These are phyloP conservation scores for Gambusia yucatana DNA, from an alignment of 2,797 vertebrate genomes.

Conservation along the genomic window DNA sequence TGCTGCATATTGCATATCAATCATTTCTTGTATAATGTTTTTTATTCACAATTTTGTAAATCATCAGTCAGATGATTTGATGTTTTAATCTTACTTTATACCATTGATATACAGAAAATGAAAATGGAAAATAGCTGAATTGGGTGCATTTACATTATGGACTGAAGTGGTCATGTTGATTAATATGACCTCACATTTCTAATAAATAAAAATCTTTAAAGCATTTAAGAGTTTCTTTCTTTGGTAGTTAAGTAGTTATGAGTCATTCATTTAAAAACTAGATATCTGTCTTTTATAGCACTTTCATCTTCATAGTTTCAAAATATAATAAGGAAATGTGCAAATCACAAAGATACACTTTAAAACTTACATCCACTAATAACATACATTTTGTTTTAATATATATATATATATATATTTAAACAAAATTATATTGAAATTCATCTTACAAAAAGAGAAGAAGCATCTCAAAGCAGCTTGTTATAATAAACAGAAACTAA, in stretches of 20 bases:
- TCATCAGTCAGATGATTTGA: background rate
- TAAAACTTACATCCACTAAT: background rate
- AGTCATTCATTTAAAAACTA: background rate
- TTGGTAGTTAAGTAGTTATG: background rate
- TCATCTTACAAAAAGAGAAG: background rate
- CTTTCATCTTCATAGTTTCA: background rate
- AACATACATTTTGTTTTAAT: background rate
- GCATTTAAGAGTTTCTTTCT: background rate
- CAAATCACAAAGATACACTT: background rate
- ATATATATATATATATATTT: background rate
- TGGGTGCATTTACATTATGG: background rate
- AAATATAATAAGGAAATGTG: background rate
- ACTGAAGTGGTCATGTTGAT: background rate
- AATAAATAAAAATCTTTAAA: background rate
- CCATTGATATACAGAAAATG: background rate
- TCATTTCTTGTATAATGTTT: background rate
- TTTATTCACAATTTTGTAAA: background rate
- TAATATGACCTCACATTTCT: background rate
- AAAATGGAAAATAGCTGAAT: background rate
- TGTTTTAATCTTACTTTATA: background rate
- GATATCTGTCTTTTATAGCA: background rate
- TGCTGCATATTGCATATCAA: background rate
- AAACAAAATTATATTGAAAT: background rate
- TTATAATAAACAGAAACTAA: background rate
- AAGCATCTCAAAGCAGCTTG: background rate